Base-by-base conservation (phyloP, 2,888 invertebrate genomes). In the Bursaphelenchus okinawaensis region DNA sequence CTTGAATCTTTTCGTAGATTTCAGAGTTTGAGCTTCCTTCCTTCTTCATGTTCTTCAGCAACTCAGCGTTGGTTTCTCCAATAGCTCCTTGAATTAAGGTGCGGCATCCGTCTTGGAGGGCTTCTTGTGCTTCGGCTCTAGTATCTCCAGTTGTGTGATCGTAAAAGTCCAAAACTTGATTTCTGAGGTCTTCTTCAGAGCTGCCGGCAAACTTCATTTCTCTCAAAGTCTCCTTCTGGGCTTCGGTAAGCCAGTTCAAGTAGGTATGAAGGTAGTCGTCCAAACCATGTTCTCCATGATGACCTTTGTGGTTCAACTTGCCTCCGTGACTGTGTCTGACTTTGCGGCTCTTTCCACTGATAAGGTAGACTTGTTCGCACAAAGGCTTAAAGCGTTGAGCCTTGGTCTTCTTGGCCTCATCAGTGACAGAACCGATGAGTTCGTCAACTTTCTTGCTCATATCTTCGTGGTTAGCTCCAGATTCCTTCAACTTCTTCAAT, bases 401-500 rank as follows among this genome's bases (percentile, higher is more conserved):
- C 29, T 60, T 31, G 20, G 66, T 59, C 58, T 71, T 73, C 62
- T 68, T 68, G 20, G 65, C 62, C 19, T 62, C 72, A 26, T 73
- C 69, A 12, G 54, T 58, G 9, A 66, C 51, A 4, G 16, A 52
- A 26, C 54, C 54, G n/a, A 71, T n/a, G 20, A 62, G 65, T 24
- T 70, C 68, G 26, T 63, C 59, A 22, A 71, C 55, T 62, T 74
- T 74, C 16, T 62, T 62, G n/a, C 55, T 24, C n/a, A 73, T 56
- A 19, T 65, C 69, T 3, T 67, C 73, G 6, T 52, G 27, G 20
- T 64, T 62, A 3, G 72, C 67, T 2, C 76, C 76, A 29, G 63
- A 63, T 55, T 77, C 77, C 60, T 70, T 72, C 66, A 77, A 31
- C 22, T 59, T 40, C 58, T 73, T 73, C 50, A 77, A 22, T 51